These are phyloP conservation scores for human DNA, from an alignment of 2,113 vertebrate genomes.

Conservation along the genomic window DNA sequence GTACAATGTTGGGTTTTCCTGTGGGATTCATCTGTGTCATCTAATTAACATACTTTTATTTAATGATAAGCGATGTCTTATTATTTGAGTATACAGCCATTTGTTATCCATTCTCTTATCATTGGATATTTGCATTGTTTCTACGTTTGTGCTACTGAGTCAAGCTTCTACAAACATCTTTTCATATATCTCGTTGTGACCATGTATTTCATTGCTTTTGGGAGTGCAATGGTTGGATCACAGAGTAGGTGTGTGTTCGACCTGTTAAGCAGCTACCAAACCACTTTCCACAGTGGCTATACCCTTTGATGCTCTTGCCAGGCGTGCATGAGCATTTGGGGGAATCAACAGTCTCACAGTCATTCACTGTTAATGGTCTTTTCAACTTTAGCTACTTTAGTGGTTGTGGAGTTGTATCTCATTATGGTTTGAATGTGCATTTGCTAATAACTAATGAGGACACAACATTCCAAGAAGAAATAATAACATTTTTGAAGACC, in stretches of 20 bases:
- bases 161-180: neutral
- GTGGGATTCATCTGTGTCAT: too few relatives aligned
- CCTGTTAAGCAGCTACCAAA: neutral
- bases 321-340: fast-evolving
- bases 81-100: too few relatives aligned
- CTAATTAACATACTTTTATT: neutral
- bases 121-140: neutral
- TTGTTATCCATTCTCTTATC: neutral
- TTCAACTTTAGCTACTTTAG: neutral
- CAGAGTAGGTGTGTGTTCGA: too few relatives aligned
- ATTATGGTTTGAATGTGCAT: neutral
- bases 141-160: neutral
- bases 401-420: neutral
- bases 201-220: neutral
- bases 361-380: fast-evolving
- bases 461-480: neutral
- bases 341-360: fast-evolving
- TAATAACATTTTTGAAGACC: neutral
- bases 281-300: too few relatives aligned
- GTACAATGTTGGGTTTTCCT: neutral
- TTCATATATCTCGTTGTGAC: neutral
- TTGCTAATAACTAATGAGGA: neutral
- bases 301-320: neutral
- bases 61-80: neutral
- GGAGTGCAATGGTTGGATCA: neutral